A percentile compares a stretch with the other conserved stretches of the same genome.
Conservation (phyloP, 2,888 invertebrate species). For the Hemistola chrysoprasaria region DNA sequence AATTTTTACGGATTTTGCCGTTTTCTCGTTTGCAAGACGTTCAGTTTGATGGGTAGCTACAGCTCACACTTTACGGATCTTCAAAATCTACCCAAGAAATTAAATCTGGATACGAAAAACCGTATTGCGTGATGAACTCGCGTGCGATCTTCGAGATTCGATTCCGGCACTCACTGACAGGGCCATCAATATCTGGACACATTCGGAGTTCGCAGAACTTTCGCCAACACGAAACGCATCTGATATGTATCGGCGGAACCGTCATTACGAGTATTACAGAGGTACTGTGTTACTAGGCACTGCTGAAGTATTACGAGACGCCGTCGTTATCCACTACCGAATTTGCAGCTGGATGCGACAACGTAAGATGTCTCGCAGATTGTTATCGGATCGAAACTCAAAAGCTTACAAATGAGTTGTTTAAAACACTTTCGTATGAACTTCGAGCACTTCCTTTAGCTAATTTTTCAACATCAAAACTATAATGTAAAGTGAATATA, state of each 20-base stretch:
- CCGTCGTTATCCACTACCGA: constrained; percentile 22
- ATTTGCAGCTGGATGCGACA: constrained; percentile 11
- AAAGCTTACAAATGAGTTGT: constrained; percentile 5
- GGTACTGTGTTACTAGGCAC: constrained; percentile 30
- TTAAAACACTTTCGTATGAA: constrained; percentile 17
- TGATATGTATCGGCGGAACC: constrained; percentile 56
- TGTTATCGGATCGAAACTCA: constrained; percentile 7
- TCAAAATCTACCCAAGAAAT: constrained; percentile 7
- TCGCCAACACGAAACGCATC: constrained; percentile 60
- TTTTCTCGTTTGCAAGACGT: too few relatives aligned
- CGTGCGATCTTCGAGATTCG: constrained; percentile 62
- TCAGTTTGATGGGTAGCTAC: too few relatives aligned
- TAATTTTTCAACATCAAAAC: constrained; percentile 13
- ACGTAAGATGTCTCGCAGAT: constrained; percentile 7
- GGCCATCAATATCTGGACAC: constrained; percentile 71
- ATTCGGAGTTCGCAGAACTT: constrained; percentile 71
- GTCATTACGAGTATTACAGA: constrained; percentile 45
- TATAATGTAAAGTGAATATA: too few relatives aligned
- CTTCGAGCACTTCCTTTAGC: constrained; percentile 3
- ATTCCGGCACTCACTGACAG: constrained; percentile 63
- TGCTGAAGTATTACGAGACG: constrained; percentile 21
- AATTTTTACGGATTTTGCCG: too few relatives aligned
- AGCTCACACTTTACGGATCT: neutral
- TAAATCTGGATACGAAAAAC: constrained; percentile 50
- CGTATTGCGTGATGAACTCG: constrained; percentile 58